These are phyloP conservation scores for Aldabrachelys gigantea DNA, from an alignment of 2,113 vertebrate genomes.

Conservation along the genomic window DNA sequence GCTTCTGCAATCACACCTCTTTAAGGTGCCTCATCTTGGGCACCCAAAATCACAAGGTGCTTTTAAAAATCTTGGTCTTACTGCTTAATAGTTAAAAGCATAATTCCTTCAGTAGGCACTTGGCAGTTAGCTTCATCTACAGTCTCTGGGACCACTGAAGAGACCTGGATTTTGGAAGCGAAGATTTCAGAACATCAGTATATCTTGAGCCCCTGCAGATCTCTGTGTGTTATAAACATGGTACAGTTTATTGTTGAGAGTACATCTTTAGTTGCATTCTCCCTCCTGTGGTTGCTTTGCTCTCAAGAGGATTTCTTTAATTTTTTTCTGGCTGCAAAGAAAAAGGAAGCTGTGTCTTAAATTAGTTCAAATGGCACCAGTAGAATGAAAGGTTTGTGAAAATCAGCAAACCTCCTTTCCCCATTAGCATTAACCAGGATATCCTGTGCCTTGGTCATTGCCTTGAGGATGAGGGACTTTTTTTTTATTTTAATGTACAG, in stretches of 20 bases:
- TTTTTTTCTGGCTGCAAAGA: not conserved
- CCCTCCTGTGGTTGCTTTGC: fast-evolving
- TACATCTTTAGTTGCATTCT: fast-evolving
- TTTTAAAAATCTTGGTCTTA: not conserved
- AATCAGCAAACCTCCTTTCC: constrained; percentile 56
- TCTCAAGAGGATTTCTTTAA: not conserved
- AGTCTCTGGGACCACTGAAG: fast-evolving
- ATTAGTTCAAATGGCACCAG: constrained; percentile 44
- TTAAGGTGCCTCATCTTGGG: not conserved
- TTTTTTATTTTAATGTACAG: not conserved
- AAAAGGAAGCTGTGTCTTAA: constrained; percentile 19
- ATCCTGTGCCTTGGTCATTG: constrained; percentile 62
- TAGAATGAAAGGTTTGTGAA: constrained; percentile 60
- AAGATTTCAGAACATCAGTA: fast-evolving
- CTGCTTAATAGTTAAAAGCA: not conserved
- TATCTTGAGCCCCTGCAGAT: fast-evolving
- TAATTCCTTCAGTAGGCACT: not conserved
- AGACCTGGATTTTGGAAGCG: not conserved
- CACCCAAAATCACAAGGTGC: not conserved
- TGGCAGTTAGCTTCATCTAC: not conserved
- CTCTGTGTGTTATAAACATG: not conserved
- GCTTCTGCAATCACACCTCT: not conserved
- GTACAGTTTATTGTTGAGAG: not conserved
- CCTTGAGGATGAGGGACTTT: constrained; percentile 63
- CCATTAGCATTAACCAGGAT: constrained; percentile 66